Evolutionary conservation across 1,140 invertebrate genomes (phyloP).

Genomic region (Aphelenchoides avenae): DNA sequence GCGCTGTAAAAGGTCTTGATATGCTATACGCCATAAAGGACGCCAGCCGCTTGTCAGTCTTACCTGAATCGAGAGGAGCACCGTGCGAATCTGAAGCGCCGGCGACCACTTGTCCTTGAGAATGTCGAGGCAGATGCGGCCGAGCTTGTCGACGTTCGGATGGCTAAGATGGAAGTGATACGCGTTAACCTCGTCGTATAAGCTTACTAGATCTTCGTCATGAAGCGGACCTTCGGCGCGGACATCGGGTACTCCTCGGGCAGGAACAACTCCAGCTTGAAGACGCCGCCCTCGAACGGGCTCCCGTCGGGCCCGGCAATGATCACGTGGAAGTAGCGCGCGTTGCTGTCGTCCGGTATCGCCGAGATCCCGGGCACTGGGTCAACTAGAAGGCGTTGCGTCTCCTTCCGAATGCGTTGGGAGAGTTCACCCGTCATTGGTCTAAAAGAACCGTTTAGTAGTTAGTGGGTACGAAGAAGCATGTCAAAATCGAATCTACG

Average conservation of each 20-base stretch:
- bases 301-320: slow-evolving; percentile 65
- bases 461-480: too few species aligned
- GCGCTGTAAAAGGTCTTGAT: too few species aligned
- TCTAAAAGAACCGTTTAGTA: too few species aligned
- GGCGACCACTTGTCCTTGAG: slow-evolving; percentile 87
- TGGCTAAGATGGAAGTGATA: too few species aligned
- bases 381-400: slow-evolving; percentile 64
- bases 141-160: slow-evolving; percentile 67
- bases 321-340: slow-evolving; percentile 91
- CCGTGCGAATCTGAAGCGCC: slow-evolving; percentile 89
- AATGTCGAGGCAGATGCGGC: slow-evolving; percentile 74
- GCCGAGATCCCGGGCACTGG: slow-evolving; percentile 92
- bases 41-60: too few species aligned
- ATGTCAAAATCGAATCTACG: too few species aligned
- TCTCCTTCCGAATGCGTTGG: slow-evolving; percentile 6
- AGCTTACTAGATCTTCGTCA: slow-evolving; percentile 76
- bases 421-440: slow-evolving; percentile 6
- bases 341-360: slow-evolving; percentile 86
- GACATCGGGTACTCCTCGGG: slow-evolving; percentile 77
- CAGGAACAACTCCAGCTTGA: slow-evolving; percentile 73
- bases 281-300: slow-evolving; percentile 64
- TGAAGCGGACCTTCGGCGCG: slow-evolving; percentile 73
- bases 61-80: slow-evolving; percentile 89
- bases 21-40: too few species aligned
- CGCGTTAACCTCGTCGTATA: slow-evolving; percentile 75